Evolutionary conservation across 1,140 invertebrate species (phyloP).

Genomic region (Dreissena polymorpha): DNA sequence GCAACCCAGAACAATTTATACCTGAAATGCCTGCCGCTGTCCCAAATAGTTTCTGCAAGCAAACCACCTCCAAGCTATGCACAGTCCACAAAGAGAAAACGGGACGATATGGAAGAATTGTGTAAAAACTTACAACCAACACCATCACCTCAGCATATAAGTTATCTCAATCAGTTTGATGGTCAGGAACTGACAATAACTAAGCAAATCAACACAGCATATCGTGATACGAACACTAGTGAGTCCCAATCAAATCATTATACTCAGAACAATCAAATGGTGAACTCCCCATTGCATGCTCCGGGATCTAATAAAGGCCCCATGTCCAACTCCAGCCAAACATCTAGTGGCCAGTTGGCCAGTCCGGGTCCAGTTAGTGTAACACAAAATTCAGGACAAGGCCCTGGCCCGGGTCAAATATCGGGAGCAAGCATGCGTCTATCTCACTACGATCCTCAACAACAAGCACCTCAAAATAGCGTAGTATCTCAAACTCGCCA

Average conservation of each 20-base stretch:
- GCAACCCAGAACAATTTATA: constrained; percentile 77
- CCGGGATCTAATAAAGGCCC: constrained; percentile 72
- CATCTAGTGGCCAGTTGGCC: constrained; percentile 71
- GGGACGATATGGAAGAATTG: constrained; percentile 75
- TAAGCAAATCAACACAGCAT: constrained; percentile 91
- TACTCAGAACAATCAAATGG: constrained; percentile 64
- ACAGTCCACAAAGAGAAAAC: constrained; percentile 77
- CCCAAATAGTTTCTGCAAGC: constrained; percentile 58
- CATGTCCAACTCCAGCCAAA: constrained; percentile 74
- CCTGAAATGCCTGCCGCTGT: constrained; percentile 68
- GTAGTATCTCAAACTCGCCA: constrained; percentile 61
- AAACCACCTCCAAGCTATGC: constrained; percentile 78
- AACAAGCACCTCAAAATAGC: constrained; percentile 57
- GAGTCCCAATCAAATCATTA: constrained; percentile 57
- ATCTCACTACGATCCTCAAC: constrained; percentile 74
- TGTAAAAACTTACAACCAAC: constrained; percentile 93
- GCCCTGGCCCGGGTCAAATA: constrained; percentile 65
- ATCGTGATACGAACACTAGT: constrained; percentile 71
- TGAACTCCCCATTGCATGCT: constrained; percentile 65
- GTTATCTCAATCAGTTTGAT: constrained; percentile 96
- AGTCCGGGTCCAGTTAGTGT: constrained; percentile 64
- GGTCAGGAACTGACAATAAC: constrained; percentile 98
- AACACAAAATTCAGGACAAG: constrained; percentile 51
- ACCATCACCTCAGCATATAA: constrained; percentile 97
- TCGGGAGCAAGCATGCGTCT: constrained; percentile 74